phyloP scores from a whole-genome alignment of 2,797 vertebrate genomes.

The Pantherophis alleghaniensis region DNA sequence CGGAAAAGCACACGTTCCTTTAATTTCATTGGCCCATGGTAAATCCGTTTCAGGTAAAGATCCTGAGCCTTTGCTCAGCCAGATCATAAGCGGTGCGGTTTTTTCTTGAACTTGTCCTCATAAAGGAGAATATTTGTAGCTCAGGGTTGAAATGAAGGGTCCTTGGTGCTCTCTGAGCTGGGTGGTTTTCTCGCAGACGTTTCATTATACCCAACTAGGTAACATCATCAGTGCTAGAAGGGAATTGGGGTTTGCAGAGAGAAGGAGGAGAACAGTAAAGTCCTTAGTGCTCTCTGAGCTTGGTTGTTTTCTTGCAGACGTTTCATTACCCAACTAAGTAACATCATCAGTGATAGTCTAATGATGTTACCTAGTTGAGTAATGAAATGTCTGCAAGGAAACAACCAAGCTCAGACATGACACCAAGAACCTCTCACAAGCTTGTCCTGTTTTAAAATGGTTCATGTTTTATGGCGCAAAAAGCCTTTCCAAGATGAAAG shows the following conservation, averaged over 20 bases:
- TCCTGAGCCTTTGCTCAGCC: neutral
- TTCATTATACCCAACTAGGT: too few species aligned
- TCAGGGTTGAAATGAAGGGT: neutral
- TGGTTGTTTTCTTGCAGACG: neutral
- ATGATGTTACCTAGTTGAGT: neutral
- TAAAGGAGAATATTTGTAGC: neutral
- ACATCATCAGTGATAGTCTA: neutral
- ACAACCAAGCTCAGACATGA: neutral
- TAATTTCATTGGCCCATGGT: slow-evolving; percentile 79
- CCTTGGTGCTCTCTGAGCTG: neutral
- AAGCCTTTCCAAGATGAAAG: neutral
- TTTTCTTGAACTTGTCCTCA: neutral
- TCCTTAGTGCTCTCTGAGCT: neutral
- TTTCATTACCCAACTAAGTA: neutral
- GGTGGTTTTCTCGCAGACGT: too few species aligned
- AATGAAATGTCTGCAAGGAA: neutral
- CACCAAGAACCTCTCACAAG: neutral
- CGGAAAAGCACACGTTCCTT: slow-evolving; percentile 82
- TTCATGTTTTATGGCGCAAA: neutral
- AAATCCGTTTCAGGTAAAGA: slow-evolving; percentile 78
- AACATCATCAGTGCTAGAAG: too few species aligned
- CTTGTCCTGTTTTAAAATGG: neutral
- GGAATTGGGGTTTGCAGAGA: too few species aligned
- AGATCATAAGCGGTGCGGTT: neutral
- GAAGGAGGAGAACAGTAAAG: too few species aligned